A percentile compares a stretch with the other conserved stretches of the same genome.
Conservation (phyloP, 2,888 invertebrate genomes). For the Spodoptera littoralis region DNA sequence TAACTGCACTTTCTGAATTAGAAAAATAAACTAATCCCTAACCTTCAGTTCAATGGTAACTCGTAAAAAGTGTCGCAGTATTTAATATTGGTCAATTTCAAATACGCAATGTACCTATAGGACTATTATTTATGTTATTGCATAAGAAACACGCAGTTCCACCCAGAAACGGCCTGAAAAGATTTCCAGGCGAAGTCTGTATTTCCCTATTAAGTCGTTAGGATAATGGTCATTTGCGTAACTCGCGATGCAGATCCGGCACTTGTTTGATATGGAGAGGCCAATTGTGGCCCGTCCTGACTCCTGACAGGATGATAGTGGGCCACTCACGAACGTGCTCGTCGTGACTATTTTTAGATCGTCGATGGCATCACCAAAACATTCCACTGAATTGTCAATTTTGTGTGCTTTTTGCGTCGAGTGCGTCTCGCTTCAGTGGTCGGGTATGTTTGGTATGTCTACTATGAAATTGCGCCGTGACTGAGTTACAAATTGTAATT, state of each 20-base stretch:
- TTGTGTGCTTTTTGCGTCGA: constrained; percentile 60
- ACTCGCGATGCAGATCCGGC: constrained; percentile 57
- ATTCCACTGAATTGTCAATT: constrained; percentile 77
- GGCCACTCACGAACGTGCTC: constrained; percentile 70
- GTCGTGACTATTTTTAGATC: constrained; percentile 82
- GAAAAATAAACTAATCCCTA: constrained; percentile 13
- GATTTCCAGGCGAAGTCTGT: constrained; percentile 37
- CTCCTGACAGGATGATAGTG: constrained; percentile 79
- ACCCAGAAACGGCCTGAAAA: constrained; percentile 11
- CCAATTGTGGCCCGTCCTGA: constrained; percentile 71
- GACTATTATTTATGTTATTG: background rate
- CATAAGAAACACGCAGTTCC: background rate
- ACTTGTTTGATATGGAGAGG: constrained; percentile 65
- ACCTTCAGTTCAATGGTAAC: too few relatives aligned
- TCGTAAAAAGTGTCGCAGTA: too few relatives aligned
- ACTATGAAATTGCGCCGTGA: constrained; percentile 43
- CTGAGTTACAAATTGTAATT: constrained; percentile 41
- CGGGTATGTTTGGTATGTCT: constrained; percentile 41
- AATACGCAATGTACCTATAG: too few relatives aligned
- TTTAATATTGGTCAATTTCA: too few relatives aligned
- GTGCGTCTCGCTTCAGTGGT: constrained; percentile 60
- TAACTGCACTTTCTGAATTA: constrained; percentile 60
- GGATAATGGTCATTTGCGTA: constrained; percentile 58
- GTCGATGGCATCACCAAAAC: constrained; percentile 77
- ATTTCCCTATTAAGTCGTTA: constrained; percentile 55